These are phyloP conservation scores for Dastarcus helophoroides DNA, from an alignment of 2,888 invertebrate species.

Conservation along the genomic window DNA sequence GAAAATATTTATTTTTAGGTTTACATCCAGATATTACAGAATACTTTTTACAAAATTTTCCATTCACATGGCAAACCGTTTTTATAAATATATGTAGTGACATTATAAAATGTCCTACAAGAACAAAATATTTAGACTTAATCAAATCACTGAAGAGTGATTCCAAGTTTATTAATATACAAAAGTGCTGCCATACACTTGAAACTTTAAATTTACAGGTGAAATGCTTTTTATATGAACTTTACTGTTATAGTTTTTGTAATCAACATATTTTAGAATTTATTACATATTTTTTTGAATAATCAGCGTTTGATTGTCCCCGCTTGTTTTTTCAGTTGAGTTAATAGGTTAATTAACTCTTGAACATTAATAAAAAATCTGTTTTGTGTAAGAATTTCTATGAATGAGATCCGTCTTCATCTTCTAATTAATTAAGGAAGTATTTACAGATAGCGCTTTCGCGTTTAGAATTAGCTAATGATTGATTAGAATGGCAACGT, in stretches of 20 bases:
- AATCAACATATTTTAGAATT: no score
- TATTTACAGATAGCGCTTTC: no score
- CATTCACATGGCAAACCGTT: conserved; percentile 1
- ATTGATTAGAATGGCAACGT: no score
- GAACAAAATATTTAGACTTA: neutral
- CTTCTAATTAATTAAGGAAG: no score
- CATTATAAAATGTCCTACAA: conserved; percentile 1
- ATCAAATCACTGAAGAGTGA: neutral
- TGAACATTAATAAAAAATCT: no score
- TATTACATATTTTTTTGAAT: no score
- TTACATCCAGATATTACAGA: neutral
- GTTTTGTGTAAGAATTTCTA: no score
- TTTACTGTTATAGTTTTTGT: conserved; percentile 6
- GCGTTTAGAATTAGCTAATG: no score
- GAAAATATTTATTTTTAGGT: conserved; percentile 1
- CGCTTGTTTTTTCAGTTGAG: no score
- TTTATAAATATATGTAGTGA: conserved; percentile 4
- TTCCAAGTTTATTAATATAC: conserved; percentile 1
- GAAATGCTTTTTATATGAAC: conserved; percentile 3
- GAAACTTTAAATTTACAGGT: neutral
- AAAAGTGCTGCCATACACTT: conserved; percentile 1
- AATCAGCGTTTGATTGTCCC: no score
- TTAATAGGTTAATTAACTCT: no score
- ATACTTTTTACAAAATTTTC: neutral
- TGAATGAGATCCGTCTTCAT: no score